phyloP scores from a whole-genome alignment of 1,140 invertebrate genomes.

The Drosophila albomicans region DNA sequence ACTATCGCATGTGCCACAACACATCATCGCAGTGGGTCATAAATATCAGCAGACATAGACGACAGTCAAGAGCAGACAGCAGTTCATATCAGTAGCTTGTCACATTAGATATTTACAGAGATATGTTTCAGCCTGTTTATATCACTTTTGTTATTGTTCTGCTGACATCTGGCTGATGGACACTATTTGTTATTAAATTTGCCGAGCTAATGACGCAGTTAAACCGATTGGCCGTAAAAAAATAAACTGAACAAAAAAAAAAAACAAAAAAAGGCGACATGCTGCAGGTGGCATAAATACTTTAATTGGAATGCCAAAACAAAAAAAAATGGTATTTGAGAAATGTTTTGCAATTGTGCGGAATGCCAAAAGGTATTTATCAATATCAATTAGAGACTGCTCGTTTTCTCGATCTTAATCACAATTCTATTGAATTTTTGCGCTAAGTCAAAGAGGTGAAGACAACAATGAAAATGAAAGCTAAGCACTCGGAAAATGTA shows the following conservation, averaged over 20 bases:
- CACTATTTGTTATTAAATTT: constrained; percentile 69
- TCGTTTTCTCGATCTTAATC: constrained; percentile 9
- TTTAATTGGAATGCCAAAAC: background rate
- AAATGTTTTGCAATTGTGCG: constrained; percentile 19
- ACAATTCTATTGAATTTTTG: background rate
- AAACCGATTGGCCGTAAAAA: background rate
- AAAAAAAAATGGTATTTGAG: constrained; percentile 6
- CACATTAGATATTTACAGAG: constrained; percentile 37
- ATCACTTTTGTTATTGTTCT: constrained; percentile 1
- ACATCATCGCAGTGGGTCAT: constrained; percentile 22
- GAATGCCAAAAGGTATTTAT: constrained; percentile 6
- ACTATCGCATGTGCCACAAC: constrained; percentile 9
- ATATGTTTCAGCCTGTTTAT: constrained; percentile 39
- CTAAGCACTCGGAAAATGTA: constrained; percentile 8
- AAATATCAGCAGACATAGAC: constrained; percentile 36
- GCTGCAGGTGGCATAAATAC: background rate
- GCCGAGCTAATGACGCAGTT: constrained; percentile 43
- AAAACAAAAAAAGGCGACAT: background rate
- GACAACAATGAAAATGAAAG: constrained; percentile 15
- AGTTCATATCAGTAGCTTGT: constrained; percentile 38
- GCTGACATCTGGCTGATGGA: constrained; percentile 58
- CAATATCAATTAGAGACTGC: constrained; percentile 13
- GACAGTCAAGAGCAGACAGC: constrained; percentile 4
- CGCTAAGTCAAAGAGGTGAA: constrained; percentile 44
- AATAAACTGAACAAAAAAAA: background rate